phyloP scores from a whole-genome alignment of 2,113 vertebrate genomes.

The Microtus richardsoni region DNA sequence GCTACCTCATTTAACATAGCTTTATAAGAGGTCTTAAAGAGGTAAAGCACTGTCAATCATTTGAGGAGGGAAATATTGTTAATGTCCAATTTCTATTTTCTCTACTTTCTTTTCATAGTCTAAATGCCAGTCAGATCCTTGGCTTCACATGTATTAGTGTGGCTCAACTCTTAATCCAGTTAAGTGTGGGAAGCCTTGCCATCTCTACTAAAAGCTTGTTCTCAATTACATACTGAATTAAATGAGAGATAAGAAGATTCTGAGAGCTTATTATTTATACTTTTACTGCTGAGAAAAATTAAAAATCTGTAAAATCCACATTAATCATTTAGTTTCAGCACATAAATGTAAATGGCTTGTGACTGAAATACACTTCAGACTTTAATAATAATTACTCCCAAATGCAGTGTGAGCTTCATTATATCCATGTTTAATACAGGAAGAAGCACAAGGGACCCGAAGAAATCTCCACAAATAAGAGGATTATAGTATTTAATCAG shows the following conservation, averaged over 20 bases:
- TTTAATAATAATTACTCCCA: conserved; percentile 82
- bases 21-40: neutral
- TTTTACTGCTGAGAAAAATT: conserved; percentile 87
- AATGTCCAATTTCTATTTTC: conserved; percentile 1
- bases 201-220: conserved; percentile 81
- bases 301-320: conserved; percentile 85
- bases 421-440: conserved; percentile 77
- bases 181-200: conserved; percentile 78
- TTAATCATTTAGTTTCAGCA: conserved; percentile 87
- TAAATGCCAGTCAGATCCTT: conserved; percentile 61
- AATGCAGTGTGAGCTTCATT: conserved; percentile 79
- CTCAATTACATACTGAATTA: conserved; percentile 84
- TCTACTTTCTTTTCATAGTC: neutral
- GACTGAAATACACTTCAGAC: conserved; percentile 82
- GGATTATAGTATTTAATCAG: conserved; percentile 81
- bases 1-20: neutral
- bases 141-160: conserved; percentile 69
- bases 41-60: neutral
- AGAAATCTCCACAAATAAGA: conserved; percentile 81
- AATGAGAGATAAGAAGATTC: conserved; percentile 80
- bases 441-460: conserved; percentile 62
- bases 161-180: conserved; percentile 77
- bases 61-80: neutral
- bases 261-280: conserved; percentile 83
- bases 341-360: conserved; percentile 86